Evolutionary conservation across 2,797 vertebrate species (phyloP).

Genomic region (Intellagama lesueurii): DNA sequence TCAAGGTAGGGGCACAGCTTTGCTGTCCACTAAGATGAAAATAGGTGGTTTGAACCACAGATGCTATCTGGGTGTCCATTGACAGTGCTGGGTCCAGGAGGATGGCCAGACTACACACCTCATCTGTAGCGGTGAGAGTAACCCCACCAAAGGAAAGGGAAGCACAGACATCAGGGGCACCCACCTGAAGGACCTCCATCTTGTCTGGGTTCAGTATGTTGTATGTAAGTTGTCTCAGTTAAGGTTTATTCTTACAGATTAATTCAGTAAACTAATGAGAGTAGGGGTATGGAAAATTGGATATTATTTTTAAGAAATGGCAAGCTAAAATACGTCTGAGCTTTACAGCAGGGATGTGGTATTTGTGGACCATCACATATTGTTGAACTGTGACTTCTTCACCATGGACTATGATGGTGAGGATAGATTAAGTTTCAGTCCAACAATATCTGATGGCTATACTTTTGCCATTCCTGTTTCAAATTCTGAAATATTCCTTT

Average conservation of each 20-base stretch:
- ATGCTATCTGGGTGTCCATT: too few relatives aligned
- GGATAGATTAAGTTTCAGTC: neutral
- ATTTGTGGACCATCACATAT: neutral
- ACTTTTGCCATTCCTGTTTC: neutral
- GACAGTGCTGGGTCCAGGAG: too few relatives aligned
- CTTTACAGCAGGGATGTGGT: neutral
- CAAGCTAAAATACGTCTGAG: neutral
- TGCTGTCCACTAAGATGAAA: too few relatives aligned
- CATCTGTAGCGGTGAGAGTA: too few relatives aligned
- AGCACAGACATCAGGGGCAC: too few relatives aligned
- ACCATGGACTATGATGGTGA: neutral
- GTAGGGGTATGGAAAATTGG: neutral
- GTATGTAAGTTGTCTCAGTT: neutral
- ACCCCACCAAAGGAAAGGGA: too few relatives aligned
- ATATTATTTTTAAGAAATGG: neutral
- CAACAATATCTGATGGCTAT: neutral
- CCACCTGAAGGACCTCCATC: too few relatives aligned
- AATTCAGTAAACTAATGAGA: neutral
- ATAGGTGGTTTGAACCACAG: too few relatives aligned
- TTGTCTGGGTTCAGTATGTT: too few relatives aligned
- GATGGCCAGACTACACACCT: too few relatives aligned
- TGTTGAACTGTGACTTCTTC: neutral
- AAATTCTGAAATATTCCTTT: neutral
- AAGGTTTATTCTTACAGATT: neutral
- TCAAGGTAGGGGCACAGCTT: too few relatives aligned